These are phyloP conservation scores for Melieria crassipennis DNA, from an alignment of 2,888 invertebrate genomes.

Conservation along the genomic window DNA sequence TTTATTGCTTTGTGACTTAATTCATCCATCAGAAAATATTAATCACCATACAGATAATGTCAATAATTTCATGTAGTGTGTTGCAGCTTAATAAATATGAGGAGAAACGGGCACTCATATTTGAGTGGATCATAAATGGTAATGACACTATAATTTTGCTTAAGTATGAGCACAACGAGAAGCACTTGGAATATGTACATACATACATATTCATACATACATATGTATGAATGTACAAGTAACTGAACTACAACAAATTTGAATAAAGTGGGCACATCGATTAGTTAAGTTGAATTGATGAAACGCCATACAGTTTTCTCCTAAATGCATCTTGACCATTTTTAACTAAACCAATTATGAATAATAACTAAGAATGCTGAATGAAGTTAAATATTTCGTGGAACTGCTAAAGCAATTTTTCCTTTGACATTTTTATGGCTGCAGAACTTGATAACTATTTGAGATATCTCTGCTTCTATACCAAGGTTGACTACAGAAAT, in stretches of 20 bases:
- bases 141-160: too few relatives aligned
- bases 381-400: background rate
- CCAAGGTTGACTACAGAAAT: background rate
- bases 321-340: background rate
- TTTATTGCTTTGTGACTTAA: too few relatives aligned
- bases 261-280: background rate
- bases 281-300: background rate
- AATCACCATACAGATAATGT: too few relatives aligned
- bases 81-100: too few relatives aligned
- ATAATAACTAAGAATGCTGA: background rate
- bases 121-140: too few relatives aligned
- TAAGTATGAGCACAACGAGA: too few relatives aligned
- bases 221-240: slow-evolving; percentile 11
- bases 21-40: too few relatives aligned
- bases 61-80: too few relatives aligned
- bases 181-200: background rate
- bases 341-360: background rate
- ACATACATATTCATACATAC: slow-evolving; percentile 13
- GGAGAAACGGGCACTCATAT: too few relatives aligned
- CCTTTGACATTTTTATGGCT: background rate
- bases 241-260: background rate
- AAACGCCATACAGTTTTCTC: background rate
- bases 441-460: too few relatives aligned
- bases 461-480: too few relatives aligned
- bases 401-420: background rate